Base-by-base conservation (phyloP, 2,888 invertebrate genomes). In the Koerneria pararmatus region DNA sequence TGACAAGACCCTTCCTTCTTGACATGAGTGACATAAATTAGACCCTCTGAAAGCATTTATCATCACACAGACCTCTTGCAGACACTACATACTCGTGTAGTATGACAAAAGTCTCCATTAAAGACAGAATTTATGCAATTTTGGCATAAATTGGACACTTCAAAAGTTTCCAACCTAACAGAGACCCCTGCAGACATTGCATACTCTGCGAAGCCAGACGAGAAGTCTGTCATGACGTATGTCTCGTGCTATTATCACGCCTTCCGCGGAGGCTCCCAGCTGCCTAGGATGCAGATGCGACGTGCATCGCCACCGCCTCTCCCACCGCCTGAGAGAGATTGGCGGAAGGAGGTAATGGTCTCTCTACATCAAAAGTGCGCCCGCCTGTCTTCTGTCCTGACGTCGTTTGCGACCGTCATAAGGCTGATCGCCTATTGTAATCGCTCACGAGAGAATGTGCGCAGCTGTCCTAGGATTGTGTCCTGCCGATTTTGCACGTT, bases 241-340 rank as follows among this genome's bases (percentile, higher is more conserved):
- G 97, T 98, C 87, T 98, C 97, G 86, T 95, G 97, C 89, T 98
- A 95, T 89, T 99, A 99, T 89, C 98, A 98, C 88, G 97, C 98
- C 87, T 98, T 98, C 72, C 74, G 78, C 32, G 66, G 60, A 32
- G 32, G 35, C 31, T 53, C 61, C 41, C 53, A 66, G 35, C 91
- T 94, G 95, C 89, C 74, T 22, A 51, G 49, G n/a, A 24, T 27
- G 27, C 31, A 24, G 54, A 64, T 69, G n/a, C 60, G 65, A 11
- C 60, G 59, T 3, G 72, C 71, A 19, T 69, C 71, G 3, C 72
- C 69, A 61, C 71, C 71, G 31, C 72, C 71, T 46, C 73, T 71
- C 51, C 68, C 68, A 60, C 75, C 75, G 37, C 76, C 76, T 51
- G 74, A 75, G 65, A 68, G 74, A 31, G 76, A 76, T 56, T 76